phyloP scores from a whole-genome alignment of 2,888 invertebrate species.

The Lasioglossum calceatum region DNA sequence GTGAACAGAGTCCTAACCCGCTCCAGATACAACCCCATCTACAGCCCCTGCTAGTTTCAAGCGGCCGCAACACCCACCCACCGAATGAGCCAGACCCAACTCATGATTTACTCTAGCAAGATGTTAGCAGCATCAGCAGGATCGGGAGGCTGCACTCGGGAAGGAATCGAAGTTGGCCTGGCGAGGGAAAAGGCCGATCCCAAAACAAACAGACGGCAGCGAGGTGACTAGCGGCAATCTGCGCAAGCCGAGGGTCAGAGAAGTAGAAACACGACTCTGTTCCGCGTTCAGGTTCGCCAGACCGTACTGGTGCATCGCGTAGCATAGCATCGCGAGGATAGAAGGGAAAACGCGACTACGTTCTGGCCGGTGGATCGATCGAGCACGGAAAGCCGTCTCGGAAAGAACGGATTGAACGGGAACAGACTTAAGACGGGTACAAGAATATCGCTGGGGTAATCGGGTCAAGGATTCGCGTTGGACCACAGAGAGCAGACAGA shows the following conservation, averaged over 20 bases:
- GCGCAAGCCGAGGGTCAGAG: neutral
- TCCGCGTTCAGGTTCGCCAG: neutral
- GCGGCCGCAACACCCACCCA: neutral
- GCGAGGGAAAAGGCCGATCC: neutral
- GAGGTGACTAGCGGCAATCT: neutral
- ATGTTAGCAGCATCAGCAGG: neutral
- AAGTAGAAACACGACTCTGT: neutral
- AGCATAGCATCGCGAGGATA: neutral
- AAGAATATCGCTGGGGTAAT: constrained; percentile 45
- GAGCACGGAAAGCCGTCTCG: constrained; percentile 16
- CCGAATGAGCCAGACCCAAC: neutral
- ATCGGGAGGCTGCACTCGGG: neutral
- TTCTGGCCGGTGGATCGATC: constrained; percentile 41
- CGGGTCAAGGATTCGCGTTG: constrained; percentile 51
- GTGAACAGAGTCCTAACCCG: neutral
- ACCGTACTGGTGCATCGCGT: neutral
- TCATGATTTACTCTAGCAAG: neutral
- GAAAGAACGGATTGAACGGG: constrained; percentile 34
- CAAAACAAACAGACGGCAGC: neutral
- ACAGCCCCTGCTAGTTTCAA: neutral
- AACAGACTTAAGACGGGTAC: constrained; percentile 38
- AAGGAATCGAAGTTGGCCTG: neutral
- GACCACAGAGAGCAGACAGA: neutral
- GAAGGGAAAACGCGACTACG: neutral
- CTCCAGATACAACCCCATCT: neutral